Evolutionary conservation across 2,113 vertebrate species (phyloP).

Genomic region (Nothobranchius kuhntae): DNA sequence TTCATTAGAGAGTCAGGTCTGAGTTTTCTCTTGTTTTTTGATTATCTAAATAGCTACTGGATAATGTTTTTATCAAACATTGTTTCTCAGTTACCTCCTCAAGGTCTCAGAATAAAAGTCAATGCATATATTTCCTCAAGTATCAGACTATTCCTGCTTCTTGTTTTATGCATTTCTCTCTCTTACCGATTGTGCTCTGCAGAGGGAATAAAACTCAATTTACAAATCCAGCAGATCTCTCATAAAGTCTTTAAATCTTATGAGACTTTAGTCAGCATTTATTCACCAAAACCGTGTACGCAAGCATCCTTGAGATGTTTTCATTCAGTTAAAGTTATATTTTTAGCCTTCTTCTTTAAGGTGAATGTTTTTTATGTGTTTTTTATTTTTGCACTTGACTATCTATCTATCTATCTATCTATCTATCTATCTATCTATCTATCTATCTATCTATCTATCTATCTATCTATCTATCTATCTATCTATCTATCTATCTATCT

Average conservation of each 20-base stretch:
- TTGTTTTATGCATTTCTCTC: neutral
- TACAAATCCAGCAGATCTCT: conserved; percentile 2
- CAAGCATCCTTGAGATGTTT: neutral
- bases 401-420: neutral
- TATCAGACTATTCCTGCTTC: neutral
- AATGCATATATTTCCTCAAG: neutral
- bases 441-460: too few relatives aligned
- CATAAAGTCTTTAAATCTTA: neutral
- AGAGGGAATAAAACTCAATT: neutral
- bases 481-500: neutral
- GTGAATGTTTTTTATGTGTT: too few relatives aligned
- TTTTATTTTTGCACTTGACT: neutral
- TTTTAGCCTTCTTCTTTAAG: neutral
- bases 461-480: too few relatives aligned
- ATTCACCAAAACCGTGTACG: neutral
- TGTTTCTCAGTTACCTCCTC: neutral
- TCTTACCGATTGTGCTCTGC: neutral
- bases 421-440: too few relatives aligned
- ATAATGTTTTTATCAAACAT: neutral
- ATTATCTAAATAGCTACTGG: neutral
- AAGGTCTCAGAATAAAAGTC: neutral
- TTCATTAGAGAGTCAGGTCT: neutral
- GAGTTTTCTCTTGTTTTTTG: too few relatives aligned
- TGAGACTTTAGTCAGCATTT: conserved; percentile 14
- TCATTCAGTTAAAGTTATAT: neutral